Evolutionary conservation across 2,113 vertebrate species (phyloP), one percentile per base, ranked within the genome.

Genomic region (Meriones unguiculatus): DNA sequence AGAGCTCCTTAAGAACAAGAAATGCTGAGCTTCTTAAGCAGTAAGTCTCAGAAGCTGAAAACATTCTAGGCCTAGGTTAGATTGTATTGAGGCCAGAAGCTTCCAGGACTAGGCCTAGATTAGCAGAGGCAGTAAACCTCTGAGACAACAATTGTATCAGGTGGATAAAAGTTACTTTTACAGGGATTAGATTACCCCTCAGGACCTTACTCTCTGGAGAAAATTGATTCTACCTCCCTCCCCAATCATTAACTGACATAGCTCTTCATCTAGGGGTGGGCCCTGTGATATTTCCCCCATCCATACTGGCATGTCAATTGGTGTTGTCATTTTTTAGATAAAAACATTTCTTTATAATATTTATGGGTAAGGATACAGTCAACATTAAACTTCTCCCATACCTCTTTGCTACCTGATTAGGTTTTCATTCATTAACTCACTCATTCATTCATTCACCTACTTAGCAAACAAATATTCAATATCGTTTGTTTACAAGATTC

Each of bases 321-420:
- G 12, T 64, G 4, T 5, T 64, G 7, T 28, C n/a, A 25, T 84
- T 82, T 62, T 64, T 64, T 28, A 82, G 32, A 75, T 15, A 69
- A 59, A 96, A 92, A 69, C 18, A 59, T 90, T 89, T 84, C 30
- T 78, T 93, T 73, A 72, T 52, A 72, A 94, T 91, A 78, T 70
- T 64, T 54, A 57, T 90, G n/a, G 57, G 30, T 94, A 73, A 93
- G 20, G 4, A 91, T 86, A 52, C 59, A 15, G 87, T 95, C 65
- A 67, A 81, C 30, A 30, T 90, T 92, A 84, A 76, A 8, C 81
- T 35, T 82, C 46, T 25, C 87, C 52, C 28, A 75, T 85, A 2
- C 80, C 84, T 89, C 52, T 82, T 93, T 86, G 25, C n/a, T 91
- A 67, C 38, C 41, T 72, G 11, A 62, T 54, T 95, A 78, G 11